phyloP scores from a whole-genome alignment of 2,888 invertebrate genomes.

The Caenorhabditis afra region DNA sequence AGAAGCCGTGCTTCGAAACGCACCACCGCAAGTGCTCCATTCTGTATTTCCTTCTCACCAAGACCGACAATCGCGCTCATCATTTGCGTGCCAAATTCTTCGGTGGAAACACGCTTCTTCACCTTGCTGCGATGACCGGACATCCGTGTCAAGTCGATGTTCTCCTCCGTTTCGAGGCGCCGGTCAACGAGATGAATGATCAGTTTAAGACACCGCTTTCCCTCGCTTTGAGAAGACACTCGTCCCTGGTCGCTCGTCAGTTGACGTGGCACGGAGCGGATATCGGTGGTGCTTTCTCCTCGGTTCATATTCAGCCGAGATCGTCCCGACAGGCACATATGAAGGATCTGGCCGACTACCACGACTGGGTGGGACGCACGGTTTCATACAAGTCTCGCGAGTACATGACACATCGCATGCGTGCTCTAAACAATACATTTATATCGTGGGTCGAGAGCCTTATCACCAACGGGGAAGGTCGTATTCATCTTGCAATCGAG shows the following conservation, averaged over 20 bases:
- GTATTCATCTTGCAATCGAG: background rate
- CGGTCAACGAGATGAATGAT: conserved; percentile 17
- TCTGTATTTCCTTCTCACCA: conserved; percentile 28
- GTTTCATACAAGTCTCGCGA: conserved; percentile 7
- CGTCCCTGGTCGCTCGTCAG: conserved; percentile 36
- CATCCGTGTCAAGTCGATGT: conserved; percentile 54
- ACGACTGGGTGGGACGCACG: background rate
- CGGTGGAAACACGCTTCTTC: conserved; percentile 36
- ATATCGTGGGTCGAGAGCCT: conserved; percentile 33
- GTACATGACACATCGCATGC: background rate
- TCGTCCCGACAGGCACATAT: conserved; percentile 1
- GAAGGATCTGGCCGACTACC: conserved; percentile 8
- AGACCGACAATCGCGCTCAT: background rate
- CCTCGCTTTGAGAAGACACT: conserved; percentile 24
- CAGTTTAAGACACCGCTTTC: conserved; percentile 24
- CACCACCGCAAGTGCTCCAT: conserved; percentile 41
- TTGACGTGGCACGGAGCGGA: conserved; percentile 63
- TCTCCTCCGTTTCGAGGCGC: conserved; percentile 32
- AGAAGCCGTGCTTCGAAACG: conserved; percentile 30
- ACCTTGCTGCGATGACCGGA: conserved; percentile 52
- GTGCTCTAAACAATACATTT: conserved; percentile 24
- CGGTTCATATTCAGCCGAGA: conserved; percentile 17
- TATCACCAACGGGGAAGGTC: conserved; percentile 1
- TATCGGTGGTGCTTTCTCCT: conserved; percentile 14
- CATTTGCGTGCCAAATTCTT: background rate